Evolutionary conservation across 2,888 invertebrate genomes (phyloP).

Genomic region (Hypselothyrea guttata): DNA sequence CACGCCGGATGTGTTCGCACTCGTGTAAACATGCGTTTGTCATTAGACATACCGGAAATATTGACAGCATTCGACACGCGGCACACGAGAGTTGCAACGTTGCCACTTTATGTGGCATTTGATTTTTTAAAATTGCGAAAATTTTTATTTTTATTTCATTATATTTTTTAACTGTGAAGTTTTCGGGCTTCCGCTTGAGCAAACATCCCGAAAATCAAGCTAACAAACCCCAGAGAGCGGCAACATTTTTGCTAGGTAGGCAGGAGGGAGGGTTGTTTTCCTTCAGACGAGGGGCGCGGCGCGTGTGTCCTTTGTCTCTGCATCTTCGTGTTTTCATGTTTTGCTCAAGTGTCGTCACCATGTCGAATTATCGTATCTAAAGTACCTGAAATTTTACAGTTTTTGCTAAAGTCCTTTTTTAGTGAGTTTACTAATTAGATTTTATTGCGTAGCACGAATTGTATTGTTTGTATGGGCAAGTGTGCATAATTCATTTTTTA

Average conservation of each 20-base stretch:
- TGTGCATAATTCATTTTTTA: constrained; percentile 59
- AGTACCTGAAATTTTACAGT: constrained; percentile 66
- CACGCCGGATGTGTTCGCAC: constrained; percentile 71
- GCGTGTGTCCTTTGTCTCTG: constrained; percentile 70
- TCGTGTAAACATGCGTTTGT: constrained; percentile 78
- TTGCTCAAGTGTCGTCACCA: constrained; percentile 70
- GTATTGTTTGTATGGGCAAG: constrained; percentile 59
- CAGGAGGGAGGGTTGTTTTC: constrained; percentile 49
- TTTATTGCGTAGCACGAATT: constrained; percentile 71
- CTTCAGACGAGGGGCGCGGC: constrained; percentile 61
- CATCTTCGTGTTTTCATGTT: constrained; percentile 62
- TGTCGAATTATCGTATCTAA: constrained; percentile 54
- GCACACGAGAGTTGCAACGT: constrained; percentile 41
- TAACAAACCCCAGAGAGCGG: too few species aligned
- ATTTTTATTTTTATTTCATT: constrained; percentile 37
- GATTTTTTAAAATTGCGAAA: constrained; percentile 68
- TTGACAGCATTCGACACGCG: constrained; percentile 72
- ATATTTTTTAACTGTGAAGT: constrained; percentile 22
- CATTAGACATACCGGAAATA: constrained; percentile 78
- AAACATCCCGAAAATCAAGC: constrained; percentile 37
- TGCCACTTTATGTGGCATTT: constrained; percentile 66
- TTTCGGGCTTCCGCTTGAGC: constrained; percentile 62
- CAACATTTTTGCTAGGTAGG: too few species aligned
- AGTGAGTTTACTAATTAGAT: constrained; percentile 64
- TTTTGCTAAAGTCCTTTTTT: constrained; percentile 13